Base-by-base conservation (phyloP, 2,888 invertebrate species). In the Ametastegia equiseti region DNA sequence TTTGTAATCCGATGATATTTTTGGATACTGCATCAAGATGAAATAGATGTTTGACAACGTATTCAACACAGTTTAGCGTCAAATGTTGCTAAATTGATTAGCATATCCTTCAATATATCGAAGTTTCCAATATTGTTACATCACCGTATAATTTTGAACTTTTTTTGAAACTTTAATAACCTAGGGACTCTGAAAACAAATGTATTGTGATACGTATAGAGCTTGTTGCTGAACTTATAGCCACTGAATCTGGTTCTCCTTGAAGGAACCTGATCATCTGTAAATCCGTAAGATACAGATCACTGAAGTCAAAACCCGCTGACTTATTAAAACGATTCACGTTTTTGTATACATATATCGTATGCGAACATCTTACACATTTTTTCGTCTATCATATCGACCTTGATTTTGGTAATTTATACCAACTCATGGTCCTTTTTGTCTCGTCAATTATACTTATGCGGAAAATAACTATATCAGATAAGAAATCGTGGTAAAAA, bases 231-330 rank as follows among this genome's bases (percentile, higher is more conserved):
- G 47, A 30, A n/a, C n/a, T n/a, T 47, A 71, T 30, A 47, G 71
- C 47, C 15, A 19, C 54, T 75, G 36, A 75, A 75, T 54, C 11
- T 75, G 7, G 75, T 54, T 54, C 9, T 23, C 75, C 75, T 75
- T 75, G 75, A 54, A 54, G 23, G 5, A 11, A 23, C 33, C 54
- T 19, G 15, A 50, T 54, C 13, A 13, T 54, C 54, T 33, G 19
- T 50, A 54, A 50, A 75, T 36, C 15, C 11, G 11, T 2, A 39
- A n/a, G 75, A 75, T 75, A 36, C 36, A 19, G 54, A 54, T 75
- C 33, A 36, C 36, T 54, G 23, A 19, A 36, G 75, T 50, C 36
- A 54, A 71, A n/a, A 33, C 54, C 19, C 19, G 54, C 36, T 36
- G 75, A 75, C 54, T 45, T 13, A 67, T 2, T 63, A 2, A 5